Evolutionary conservation across 92 coral and sea anemone species (phyloP), one percentile per base, ranked within the genome.

Genomic region (Zoanthus sansibaricus): DNA sequence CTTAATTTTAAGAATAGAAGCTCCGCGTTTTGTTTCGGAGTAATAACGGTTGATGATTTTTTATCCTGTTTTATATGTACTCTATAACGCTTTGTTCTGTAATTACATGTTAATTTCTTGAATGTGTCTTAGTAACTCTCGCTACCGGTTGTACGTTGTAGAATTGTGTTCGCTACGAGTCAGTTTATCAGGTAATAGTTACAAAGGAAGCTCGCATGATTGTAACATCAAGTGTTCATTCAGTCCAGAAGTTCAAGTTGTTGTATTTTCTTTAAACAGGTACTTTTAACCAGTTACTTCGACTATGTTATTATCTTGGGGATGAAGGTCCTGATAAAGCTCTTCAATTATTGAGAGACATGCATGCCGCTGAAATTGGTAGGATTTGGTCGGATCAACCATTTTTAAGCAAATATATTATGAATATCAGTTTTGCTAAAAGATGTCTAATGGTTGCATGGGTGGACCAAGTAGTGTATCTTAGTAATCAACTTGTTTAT

Each of bases 331-430:
- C 85, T 0, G 62, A 80, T 15, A 80, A 51, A 47, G 85, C 85
- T 7, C 85, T 80, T 67, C 74, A 80, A 16, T 56, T 80, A 18
- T 4, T 80, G 46, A 66, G 85, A 68, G 85, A 80, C 30, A 80
- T 80, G 85, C 75, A 80, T 42, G 75, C 75, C 25, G 17, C 31
- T 80, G 85, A 59, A 66, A 80, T 80, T 44, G 85, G 85, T 79
- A 46, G 33, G 74, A 5, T 7, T 10, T n/a, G 9, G 16, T 44
- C 3, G 18, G 8, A 7, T 44, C 9, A 15, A 11, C 54, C 12
- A 49, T 7, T 49, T 15, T 48, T 69, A 14, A 18, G 5, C 21
- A 11, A 21, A 8, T 5, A 20, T 6, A 67, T 6, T 7, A 14
- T 6, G 32, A 67, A 3, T 67, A 9, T 33, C 16, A 33, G 14